These are phyloP conservation scores for Delichon dasypus DNA, from an alignment of 2,797 vertebrate species.

Conservation along the genomic window DNA sequence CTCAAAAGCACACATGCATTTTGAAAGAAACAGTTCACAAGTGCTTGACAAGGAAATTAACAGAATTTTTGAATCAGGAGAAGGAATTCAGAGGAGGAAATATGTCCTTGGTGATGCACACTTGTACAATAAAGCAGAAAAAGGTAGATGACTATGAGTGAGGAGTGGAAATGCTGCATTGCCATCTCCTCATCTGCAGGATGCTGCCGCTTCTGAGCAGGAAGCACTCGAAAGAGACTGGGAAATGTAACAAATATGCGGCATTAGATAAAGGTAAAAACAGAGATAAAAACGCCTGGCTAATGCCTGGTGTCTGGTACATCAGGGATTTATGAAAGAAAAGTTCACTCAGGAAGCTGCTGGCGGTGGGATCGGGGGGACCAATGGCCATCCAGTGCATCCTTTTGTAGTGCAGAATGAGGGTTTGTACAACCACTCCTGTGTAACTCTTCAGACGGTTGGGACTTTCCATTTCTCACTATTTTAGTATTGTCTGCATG, in stretches of 20 bases:
- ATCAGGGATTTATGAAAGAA: background rate
- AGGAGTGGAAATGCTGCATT: background rate
- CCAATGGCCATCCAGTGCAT: background rate
- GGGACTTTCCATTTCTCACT: background rate
- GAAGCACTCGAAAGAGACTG: background rate
- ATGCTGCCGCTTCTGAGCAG: background rate
- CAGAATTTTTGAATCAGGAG: background rate
- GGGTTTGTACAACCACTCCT: background rate
- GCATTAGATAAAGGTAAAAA: background rate
- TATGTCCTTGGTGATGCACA: background rate
- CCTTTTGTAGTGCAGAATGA: background rate
- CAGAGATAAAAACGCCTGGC: background rate
- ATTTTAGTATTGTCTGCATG: background rate
- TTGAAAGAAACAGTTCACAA: background rate
- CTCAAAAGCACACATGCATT: background rate
- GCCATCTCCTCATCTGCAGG: background rate
- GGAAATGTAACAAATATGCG: background rate
- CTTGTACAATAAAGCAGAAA: background rate
- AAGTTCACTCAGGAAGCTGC: background rate
- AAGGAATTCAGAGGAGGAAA: background rate
- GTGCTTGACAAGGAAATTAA: background rate
- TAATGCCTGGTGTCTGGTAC: background rate
- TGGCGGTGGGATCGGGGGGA: background rate
- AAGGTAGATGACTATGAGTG: background rate
- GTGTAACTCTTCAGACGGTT: accelerated